Evolutionary conservation across 2,888 invertebrate genomes (phyloP).

Genomic region (Encarsia formosa): DNA sequence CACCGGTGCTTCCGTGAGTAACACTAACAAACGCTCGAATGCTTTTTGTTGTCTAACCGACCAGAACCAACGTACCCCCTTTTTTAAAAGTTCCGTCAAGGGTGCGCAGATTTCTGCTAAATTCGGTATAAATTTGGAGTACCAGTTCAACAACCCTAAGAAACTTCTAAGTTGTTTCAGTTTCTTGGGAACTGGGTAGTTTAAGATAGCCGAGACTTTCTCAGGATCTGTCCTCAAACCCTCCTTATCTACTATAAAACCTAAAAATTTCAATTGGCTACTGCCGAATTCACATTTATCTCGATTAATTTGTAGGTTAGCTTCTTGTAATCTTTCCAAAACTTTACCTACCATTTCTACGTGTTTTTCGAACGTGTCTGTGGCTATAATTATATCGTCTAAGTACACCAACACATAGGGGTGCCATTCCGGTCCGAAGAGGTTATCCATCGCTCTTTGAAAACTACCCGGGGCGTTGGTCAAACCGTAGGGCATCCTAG

Average conservation of each 20-base stretch:
- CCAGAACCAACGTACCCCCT: neutral
- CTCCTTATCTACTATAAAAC: conserved; percentile 23
- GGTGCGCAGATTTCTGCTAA: neutral
- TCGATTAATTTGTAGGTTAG: neutral
- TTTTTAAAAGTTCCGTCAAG: neutral
- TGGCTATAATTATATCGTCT: conserved; percentile 18
- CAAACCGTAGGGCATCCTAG: conserved; percentile 13
- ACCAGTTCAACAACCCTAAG: neutral
- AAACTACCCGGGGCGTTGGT: no score
- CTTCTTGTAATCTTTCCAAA: neutral
- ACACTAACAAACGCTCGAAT: neutral
- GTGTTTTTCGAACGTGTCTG: neutral
- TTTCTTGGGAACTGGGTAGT: neutral
- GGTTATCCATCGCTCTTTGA: no score
- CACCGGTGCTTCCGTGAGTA: neutral
- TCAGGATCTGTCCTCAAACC: neutral
- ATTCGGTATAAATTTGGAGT: neutral
- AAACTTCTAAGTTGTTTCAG: neutral
- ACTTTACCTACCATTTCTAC: no score
- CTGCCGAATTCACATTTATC: no score
- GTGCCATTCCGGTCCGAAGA: no score
- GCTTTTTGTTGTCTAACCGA: neutral
- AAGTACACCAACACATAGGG: no score
- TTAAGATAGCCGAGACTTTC: neutral
- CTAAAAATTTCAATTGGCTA: conserved; percentile 24